These are phyloP conservation scores for Vulpes vulpes DNA, from an alignment of 2,113 vertebrate genomes.

Conservation along the genomic window DNA sequence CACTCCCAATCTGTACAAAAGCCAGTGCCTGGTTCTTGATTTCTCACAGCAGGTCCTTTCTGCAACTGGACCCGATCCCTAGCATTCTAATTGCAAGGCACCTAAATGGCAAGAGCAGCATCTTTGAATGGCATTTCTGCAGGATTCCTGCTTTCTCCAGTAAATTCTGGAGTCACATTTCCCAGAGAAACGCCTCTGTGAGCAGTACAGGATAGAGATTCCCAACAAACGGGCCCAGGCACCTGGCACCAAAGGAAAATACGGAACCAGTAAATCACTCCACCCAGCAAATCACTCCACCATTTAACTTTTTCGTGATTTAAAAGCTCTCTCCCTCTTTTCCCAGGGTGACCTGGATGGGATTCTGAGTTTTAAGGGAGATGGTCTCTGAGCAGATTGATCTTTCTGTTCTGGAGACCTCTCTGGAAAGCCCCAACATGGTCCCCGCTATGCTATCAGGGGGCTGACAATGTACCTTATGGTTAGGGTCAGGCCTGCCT, in stretches of 20 bases:
- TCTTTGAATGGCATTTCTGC: slow-evolving; percentile 11
- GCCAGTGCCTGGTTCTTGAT: not conserved
- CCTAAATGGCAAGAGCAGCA: not conserved
- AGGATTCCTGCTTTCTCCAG: slow-evolving; percentile 21
- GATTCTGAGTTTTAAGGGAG: not conserved
- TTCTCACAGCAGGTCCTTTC: not conserved
- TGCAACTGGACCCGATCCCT: slow-evolving; percentile 12
- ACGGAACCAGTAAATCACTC: not conserved
- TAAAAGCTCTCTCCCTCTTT: not conserved
- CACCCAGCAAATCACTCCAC: not conserved
- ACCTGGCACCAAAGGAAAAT: not conserved
- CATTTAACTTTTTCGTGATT: not conserved
- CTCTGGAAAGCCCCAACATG: not conserved
- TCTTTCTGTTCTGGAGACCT: not conserved
- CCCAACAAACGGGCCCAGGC: not conserved
- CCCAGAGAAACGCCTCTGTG: not conserved
- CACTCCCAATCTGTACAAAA: slow-evolving; percentile 20
- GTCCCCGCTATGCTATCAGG: not conserved
- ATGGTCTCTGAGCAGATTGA: not conserved
- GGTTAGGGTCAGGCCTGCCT: not conserved
- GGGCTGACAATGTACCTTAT: accelerated
- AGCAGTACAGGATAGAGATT: not conserved
- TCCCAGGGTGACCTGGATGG: not conserved
- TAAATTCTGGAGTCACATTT: slow-evolving; percentile 26
- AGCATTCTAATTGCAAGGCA: slow-evolving; percentile 51